A percentile compares a stretch with the other conserved stretches of the same genome.
Conservation (phyloP, 2,888 invertebrate genomes). For the Chloromyia formosa region DNA sequence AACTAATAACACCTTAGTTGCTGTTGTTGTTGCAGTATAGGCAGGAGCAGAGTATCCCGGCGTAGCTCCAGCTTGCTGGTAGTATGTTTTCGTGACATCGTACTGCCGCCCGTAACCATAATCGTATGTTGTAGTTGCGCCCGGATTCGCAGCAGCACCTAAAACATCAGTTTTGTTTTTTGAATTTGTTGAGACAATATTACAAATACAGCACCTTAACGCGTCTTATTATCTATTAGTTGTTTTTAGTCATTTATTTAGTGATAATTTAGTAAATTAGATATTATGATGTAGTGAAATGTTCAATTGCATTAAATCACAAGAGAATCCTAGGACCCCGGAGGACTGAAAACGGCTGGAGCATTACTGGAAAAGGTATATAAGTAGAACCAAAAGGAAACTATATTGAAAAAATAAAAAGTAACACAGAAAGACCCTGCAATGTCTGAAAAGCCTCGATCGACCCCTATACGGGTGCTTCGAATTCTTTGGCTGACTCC, state of each 20-base stretch:
- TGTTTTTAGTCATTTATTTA: not conserved
- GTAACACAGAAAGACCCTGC: no score
- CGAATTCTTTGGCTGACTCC: no score
- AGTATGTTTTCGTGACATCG: slow-evolving; percentile 86
- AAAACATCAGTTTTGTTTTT: slow-evolving; percentile 44
- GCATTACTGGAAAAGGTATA: no score
- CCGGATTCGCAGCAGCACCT: slow-evolving; percentile 60
- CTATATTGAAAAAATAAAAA: no score
- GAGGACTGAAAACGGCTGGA: no score
- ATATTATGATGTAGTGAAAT: no score
- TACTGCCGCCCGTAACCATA: slow-evolving; percentile 78
- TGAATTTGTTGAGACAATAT: slow-evolving; percentile 37
- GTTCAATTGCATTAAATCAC: no score
- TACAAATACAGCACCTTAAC: slow-evolving; percentile 51
- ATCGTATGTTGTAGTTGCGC: slow-evolving; percentile 72
- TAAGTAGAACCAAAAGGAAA: no score
- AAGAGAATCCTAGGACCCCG: no score
- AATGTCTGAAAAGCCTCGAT: no score
- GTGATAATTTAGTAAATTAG: no score
- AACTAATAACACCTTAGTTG: slow-evolving; percentile 57
- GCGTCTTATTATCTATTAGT: slow-evolving; percentile 38
- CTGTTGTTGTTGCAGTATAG: slow-evolving; percentile 62
- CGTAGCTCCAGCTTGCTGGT: slow-evolving; percentile 78
- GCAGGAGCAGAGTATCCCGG: slow-evolving; percentile 63
- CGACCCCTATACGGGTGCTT: no score